Evolutionary conservation across 2,888 invertebrate genomes (phyloP).

Genomic region (Syrphus vitripennis): DNA sequence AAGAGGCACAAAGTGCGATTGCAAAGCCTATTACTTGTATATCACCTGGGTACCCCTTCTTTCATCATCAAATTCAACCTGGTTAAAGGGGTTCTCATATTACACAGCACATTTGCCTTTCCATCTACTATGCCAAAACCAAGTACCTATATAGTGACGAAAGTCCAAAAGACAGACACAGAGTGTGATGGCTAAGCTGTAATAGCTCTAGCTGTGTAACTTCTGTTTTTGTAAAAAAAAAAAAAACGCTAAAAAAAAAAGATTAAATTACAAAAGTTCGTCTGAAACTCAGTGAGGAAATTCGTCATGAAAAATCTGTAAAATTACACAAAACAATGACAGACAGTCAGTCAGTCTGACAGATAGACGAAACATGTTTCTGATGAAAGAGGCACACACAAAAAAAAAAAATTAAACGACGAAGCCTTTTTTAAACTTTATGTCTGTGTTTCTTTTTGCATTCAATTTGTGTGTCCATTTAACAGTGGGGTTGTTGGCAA

Average conservation of each 20-base stretch:
- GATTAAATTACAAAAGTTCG: conserved; percentile 67
- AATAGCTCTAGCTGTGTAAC: neutral
- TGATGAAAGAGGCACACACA: neutral
- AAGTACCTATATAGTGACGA: conserved; percentile 47
- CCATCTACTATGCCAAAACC: conserved; percentile 14
- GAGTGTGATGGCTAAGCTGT: neutral
- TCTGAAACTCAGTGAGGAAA: conserved; percentile 58
- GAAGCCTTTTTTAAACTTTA: conserved; percentile 1
- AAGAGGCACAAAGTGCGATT: neutral
- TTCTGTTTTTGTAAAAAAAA: conserved; percentile 14
- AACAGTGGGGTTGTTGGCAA: neutral
- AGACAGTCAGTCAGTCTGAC: neutral
- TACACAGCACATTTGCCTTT: conserved; percentile 46
- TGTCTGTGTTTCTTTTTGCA: neutral
- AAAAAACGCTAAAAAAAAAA: neutral
- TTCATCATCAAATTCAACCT: neutral
- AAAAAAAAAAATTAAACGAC: neutral
- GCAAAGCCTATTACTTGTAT: conserved; percentile 26
- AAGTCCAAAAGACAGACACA: conserved; percentile 24
- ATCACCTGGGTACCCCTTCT: neutral
- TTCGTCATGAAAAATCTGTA: conserved; percentile 56
- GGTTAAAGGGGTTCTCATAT: conserved; percentile 31
- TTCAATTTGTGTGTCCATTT: neutral
- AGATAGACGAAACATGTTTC: neutral
- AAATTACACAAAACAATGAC: conserved; percentile 42